A percentile compares a stretch with the other conserved stretches of the same genome.
Conservation (phyloP, 2,113 vertebrate genomes). For the Odontophorus gujanensis region DNA sequence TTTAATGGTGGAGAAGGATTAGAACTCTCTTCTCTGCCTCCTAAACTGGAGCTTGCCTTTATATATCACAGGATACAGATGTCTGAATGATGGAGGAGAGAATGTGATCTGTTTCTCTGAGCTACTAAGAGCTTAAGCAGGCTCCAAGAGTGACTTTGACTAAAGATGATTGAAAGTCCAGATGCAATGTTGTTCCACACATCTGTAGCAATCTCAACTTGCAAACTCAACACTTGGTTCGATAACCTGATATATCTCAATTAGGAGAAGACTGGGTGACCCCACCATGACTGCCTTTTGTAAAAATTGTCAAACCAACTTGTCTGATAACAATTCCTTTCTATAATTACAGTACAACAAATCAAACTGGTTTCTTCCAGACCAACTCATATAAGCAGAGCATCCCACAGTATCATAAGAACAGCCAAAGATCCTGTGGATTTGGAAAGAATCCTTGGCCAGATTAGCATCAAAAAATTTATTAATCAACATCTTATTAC, state of each 20-base stretch:
- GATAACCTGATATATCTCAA: background rate
- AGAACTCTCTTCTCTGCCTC: background rate
- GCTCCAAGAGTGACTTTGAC: background rate
- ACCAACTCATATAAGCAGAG: background rate
- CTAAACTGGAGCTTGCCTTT: background rate
- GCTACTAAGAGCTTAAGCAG: background rate
- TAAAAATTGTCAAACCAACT: background rate
- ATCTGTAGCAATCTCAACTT: background rate
- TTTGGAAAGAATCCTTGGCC: background rate
- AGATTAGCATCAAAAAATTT: background rate
- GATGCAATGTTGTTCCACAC: background rate
- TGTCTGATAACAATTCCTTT: background rate
- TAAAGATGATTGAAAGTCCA: background rate
- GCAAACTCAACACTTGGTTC: background rate
- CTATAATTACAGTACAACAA: background rate
- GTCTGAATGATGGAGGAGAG: background rate
- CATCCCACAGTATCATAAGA: background rate
- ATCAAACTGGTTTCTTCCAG: background rate
- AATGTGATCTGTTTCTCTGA: background rate
- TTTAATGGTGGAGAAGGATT: background rate
- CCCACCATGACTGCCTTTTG: background rate
- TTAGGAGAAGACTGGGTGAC: background rate
- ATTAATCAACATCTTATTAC: background rate
- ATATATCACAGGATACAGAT: background rate
- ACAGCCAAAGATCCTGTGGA: background rate